Evolutionary conservation across 2,797 vertebrate species (phyloP), one percentile per base, ranked within the genome.

Genomic region (Gymnocypris eckloni): DNA sequence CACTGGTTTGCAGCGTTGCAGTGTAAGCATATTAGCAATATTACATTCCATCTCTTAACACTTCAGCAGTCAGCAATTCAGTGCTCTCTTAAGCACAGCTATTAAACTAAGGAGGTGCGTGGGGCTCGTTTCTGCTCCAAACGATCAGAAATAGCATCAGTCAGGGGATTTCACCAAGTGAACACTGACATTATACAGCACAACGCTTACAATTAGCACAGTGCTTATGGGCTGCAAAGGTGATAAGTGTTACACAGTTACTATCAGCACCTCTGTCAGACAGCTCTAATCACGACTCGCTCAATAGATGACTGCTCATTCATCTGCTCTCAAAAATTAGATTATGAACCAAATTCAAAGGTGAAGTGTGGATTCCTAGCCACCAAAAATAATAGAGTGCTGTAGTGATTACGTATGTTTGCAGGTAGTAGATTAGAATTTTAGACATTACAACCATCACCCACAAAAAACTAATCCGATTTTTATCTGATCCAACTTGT

Each of bases 341-440:
- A 87, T 88, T 77, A 86, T 84, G 85, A 83, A 79, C 28, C 83
- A 86, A 83, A 81, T 82, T 81, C 72, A 41, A 45, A 85, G 52
- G 54, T 71, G 52, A 43, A 82, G 61, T 48, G 22, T 45, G 69
- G 70, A 52, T 71, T 59, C 50, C 28, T 61, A 48, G 33, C 66
- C 54, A 43, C 12, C 18, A 67, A 61, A 84, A 20, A 78, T 64
- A 33, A 41, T 9, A 64, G 28, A 83, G 39, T 72, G 71, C 28
- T 67, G 28, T 33, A 37, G 64, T 9, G 64, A 67, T 67, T 33
- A 66, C 28, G 0, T 18, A 8, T 67, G 7, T 67, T 67, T 16
- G 15, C 15, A 67, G 15, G 18, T 37, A 67, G 28, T 28, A 28
- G 28, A 28, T 28, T 15, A 67, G 15, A 15, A 67, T 18, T 67